These are phyloP conservation scores for Pentalonia nigronervosa DNA, from an alignment of 1,140 invertebrate genomes.

Conservation along the genomic window DNA sequence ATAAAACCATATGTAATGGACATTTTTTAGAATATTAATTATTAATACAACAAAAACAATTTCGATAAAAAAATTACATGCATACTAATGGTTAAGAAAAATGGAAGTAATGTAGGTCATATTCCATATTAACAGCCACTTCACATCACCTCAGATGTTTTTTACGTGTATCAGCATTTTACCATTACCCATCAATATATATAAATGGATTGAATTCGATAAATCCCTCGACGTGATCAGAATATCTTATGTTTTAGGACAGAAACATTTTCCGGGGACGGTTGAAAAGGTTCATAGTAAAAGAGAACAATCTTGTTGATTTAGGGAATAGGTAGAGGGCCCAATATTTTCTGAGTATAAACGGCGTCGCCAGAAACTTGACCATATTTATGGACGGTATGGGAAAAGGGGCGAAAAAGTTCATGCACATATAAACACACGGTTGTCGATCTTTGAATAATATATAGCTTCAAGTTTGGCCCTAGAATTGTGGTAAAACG, in stretches of 20 bases:
- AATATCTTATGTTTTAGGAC: background rate
- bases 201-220: slow-evolving; percentile 16
- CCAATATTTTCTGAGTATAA: background rate
- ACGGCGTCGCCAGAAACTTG: slow-evolving; percentile 19
- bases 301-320: slow-evolving; percentile 6
- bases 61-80: too few species aligned
- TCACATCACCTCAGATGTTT: slow-evolving; percentile 3
- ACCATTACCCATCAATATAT: background rate
- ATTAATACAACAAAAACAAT: background rate
- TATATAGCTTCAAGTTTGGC: slow-evolving; percentile 6
- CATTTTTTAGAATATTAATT: background rate
- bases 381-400: slow-evolving; percentile 7
- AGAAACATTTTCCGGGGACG: background rate
- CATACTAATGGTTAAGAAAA: background rate
- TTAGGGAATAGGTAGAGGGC: background rate
- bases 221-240: slow-evolving; percentile 5
- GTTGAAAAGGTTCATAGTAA: background rate
- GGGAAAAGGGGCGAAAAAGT: background rate
- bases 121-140: background rate
- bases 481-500: background rate
- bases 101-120: background rate
- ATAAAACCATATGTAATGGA: background rate
- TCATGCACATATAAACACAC: background rate
- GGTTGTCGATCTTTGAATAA: slow-evolving; percentile 44
- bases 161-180: slow-evolving; percentile 23